Evolutionary conservation across 23 tunicate genomes (phyloP), one percentile per base, ranked within the genome.

Genomic region (Clavelina lepadiformis): DNA sequence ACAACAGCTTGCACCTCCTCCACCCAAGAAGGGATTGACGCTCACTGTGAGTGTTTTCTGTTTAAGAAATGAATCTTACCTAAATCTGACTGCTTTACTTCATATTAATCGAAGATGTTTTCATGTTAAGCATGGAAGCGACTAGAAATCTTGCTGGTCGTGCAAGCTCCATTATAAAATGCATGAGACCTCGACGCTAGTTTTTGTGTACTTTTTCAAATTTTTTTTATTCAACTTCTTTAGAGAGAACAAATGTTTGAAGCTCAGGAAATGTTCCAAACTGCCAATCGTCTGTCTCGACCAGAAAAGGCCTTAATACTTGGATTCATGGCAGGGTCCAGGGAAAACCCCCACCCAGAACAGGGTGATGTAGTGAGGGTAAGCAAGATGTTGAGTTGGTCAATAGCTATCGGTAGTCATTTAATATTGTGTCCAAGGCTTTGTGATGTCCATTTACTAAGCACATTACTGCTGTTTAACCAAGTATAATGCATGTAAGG

Each of bases 311-410:
- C 96, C 7, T 57, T 81, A 1, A 81, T 88, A 22, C 61, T 88
- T 7, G 96, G 96, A 5, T 88, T 88, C 61, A 88, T 88, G 57
- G 96, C 96, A 5, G 96, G 96, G 2, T 67, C 81, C 8, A 68
- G 96, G 51, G 88, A 88, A 49, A 88, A 88, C 56, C 96, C 96
- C 1, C 59, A 51, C 20, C 96, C 96, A 21, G 88, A 88, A 34
- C 80, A 81, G 33, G 96, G 96, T 2, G 80, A 81, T 51, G 32
- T 88, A 20, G 29, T 86, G 3, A 77, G 63, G 56, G 88, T 81
- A 72, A 50, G 59, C 38, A 8, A 54, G 7, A n/a, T n/a, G n/a
- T n/a, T n/a, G n/a, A n/a, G n/a, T n/a, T n/a, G n/a, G 50, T 44
- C 50, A 44, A 44, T n/a, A n/a, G n/a, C 15, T 41, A 15, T 41